Evolutionary conservation across 1,140 invertebrate genomes (phyloP), one percentile per base, ranked within the genome.

Genomic region (Penaeus indicus): DNA sequence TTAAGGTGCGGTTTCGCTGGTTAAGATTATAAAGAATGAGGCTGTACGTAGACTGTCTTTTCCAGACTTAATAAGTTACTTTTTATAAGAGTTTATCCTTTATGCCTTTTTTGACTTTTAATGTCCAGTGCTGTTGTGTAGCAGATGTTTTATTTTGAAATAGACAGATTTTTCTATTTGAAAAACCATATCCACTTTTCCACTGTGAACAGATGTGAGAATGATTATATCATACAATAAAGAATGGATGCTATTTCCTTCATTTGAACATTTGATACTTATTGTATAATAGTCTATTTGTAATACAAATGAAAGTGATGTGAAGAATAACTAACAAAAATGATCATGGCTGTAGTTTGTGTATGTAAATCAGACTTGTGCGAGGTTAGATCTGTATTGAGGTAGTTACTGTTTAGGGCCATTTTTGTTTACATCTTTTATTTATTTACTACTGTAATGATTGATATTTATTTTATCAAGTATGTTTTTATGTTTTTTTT

Each of bases 161-260:
- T 54, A 54, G 61, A 80, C 78, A 80, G 78, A 60, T 80, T 80
- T 80, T 80, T 60, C 78, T 54, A 80, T 80, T 19, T 61, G 78
- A 80, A 80, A n/a, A 80, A 60, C 13, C 78, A 80, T 80, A 60
- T 80, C 78, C 78, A 22, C 13, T 80, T 60, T 80, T 54, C 54
- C 54, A 54, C 54, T 54, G 54, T 54, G 54, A 27, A 75, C 27
- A 75, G 25, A 75, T 75, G 72, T 75, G 72, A 75, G 67, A 75
- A 27, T 32, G 42, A 75, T 21, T 13, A 27, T 25, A 75, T 75
- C 42, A 75, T 75, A 38, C 72, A 75, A 75, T 75, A 38, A 32
- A 27, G 27, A 75, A 75, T 72, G 72, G 27, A 75, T 27, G 42
- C 42, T 75, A 25, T 38, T 54, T 54, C 54, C 54, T 54, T 54